Base-by-base conservation (phyloP, 2,797 vertebrate species). In the Lophotriccus pileatus region DNA sequence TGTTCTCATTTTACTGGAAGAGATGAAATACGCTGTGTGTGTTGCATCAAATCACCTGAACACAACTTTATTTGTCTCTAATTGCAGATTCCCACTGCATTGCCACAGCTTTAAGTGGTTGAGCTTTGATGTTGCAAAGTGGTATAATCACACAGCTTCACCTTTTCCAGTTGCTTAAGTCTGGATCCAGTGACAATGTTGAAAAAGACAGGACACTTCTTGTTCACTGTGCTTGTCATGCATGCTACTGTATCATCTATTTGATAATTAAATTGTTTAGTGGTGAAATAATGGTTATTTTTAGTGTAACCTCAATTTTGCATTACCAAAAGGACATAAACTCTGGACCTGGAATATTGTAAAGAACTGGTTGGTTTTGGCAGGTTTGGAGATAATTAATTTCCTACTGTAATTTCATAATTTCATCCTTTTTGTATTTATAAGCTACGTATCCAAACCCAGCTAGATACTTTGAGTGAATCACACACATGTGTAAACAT, bases 401-500 rank as follows among this genome's bases (percentile, higher is more conserved):
- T 91, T 93, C 32, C 58, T 55, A n/a, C 23, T 52, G 18, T 59
- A 69, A 63, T 84, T 67, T 86, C 74, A 60, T 73, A 8, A 41
- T 50, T 87, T 89, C 41, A 43, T 70, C 16, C 43, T 72, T 67
- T 69, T 3, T 66, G 16, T 77, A 50, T 75, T 87, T 85, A 74
- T 58, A 70, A 70, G 14, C 9, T 28, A 37, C 18, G 27, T 53
- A 69, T 90, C 27, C 60, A 92, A 72, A 69, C 36, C 28, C n/a
- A 77, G 0, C n/a, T 27, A 70, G 20, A 20, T 68, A 39, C 30
- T 70, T 30, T 53, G 60, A 90, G 27, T 50, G 53, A 89, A 60
- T 77, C 47, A 82, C 60, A 85, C 78, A 91, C 68, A 44, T 66
- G 34, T 91, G 64, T 49, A 94, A 95, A 90, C 75, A 94, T 72